Conservation (phyloP, 2,113 vertebrate species). For the Thunnus maccoyii region DNA sequence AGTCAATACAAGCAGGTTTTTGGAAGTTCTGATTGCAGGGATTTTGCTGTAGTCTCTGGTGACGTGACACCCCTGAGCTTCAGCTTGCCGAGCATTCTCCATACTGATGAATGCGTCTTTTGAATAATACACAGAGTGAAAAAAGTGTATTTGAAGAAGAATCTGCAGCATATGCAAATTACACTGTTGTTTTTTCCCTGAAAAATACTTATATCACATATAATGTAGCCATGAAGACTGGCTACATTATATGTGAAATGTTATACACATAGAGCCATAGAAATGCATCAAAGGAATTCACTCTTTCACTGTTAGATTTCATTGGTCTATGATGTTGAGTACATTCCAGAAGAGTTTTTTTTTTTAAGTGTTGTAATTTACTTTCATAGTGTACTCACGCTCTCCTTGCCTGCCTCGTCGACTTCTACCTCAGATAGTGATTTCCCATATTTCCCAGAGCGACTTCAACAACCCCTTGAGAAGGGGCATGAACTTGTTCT, state of each 20-base stretch:
- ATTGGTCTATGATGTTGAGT: slow-evolving; percentile 16
- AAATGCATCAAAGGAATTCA: slow-evolving; percentile 10
- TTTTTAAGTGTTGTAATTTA: slow-evolving; percentile 46
- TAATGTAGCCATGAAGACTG: not conserved
- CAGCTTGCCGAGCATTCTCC: slow-evolving; percentile 53
- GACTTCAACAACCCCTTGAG: slow-evolving; percentile 54
- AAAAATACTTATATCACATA: slow-evolving; percentile 8
- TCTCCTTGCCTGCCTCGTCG: slow-evolving; percentile 30
- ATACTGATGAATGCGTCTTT: slow-evolving; percentile 69
- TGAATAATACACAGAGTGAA: slow-evolving; percentile 61
- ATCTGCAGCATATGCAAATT: slow-evolving; percentile 27
- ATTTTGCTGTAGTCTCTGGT: slow-evolving; percentile 54
- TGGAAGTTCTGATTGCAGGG: slow-evolving; percentile 30
- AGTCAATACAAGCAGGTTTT: slow-evolving; percentile 51
- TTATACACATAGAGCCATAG: slow-evolving; percentile 1
- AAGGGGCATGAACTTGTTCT: slow-evolving; percentile 57
- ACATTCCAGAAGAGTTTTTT: slow-evolving; percentile 17
- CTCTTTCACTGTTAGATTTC: not conserved
- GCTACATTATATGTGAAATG: not conserved
- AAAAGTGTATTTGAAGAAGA: slow-evolving; percentile 31
- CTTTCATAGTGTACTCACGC: slow-evolving; percentile 47
- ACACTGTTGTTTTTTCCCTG: not conserved
- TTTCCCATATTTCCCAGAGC: slow-evolving; percentile 63
- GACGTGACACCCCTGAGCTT: slow-evolving; percentile 44
- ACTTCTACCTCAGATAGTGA: slow-evolving; percentile 58